Conservation (phyloP, 2,888 invertebrate genomes). For the Eurois occulta region DNA sequence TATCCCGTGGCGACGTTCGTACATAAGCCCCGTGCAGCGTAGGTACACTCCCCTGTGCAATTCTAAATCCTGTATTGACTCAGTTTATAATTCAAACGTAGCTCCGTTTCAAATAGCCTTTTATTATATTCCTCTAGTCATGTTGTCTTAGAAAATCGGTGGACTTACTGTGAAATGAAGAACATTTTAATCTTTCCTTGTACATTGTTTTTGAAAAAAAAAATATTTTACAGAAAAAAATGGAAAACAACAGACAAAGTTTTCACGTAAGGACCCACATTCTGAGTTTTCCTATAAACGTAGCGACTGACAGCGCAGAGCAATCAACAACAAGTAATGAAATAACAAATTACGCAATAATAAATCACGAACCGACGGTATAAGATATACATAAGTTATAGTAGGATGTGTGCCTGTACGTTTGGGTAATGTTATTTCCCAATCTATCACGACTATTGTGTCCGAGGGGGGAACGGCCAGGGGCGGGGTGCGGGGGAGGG, state of each 20-base stretch:
- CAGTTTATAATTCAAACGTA: conserved; percentile 55
- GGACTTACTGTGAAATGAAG: not conserved
- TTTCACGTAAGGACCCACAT: not conserved
- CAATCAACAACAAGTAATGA: conserved; percentile 59
- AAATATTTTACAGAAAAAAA: not conserved
- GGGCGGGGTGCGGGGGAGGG: conserved; percentile 60
- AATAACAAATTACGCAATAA: conserved; percentile 61
- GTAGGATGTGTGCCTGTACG: conserved; percentile 42
- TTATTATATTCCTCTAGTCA: conserved; percentile 15
- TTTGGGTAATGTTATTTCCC: conserved; percentile 78
- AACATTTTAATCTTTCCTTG: not conserved
- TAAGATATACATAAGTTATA: conserved; percentile 47
- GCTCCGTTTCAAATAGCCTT: conserved; percentile 1
- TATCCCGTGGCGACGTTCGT: conserved; percentile 27
- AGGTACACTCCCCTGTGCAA: conserved; percentile 30
- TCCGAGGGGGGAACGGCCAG: conserved; percentile 57
- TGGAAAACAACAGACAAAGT: not conserved
- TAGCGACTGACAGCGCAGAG: conserved; percentile 20
- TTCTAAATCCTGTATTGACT: conserved; percentile 57
- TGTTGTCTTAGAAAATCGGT: not conserved
- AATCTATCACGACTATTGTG: conserved; percentile 79
- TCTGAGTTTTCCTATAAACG: conserved; percentile 14
- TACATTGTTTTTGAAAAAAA: not conserved
- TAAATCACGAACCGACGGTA: conserved; percentile 56
- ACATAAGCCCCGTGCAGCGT: conserved; percentile 29